A percentile compares a stretch with the other conserved stretches of the same genome.
phyloP scores from a whole-genome alignment of 2,888 invertebrate species.

The Epinotia bilunana region DNA sequence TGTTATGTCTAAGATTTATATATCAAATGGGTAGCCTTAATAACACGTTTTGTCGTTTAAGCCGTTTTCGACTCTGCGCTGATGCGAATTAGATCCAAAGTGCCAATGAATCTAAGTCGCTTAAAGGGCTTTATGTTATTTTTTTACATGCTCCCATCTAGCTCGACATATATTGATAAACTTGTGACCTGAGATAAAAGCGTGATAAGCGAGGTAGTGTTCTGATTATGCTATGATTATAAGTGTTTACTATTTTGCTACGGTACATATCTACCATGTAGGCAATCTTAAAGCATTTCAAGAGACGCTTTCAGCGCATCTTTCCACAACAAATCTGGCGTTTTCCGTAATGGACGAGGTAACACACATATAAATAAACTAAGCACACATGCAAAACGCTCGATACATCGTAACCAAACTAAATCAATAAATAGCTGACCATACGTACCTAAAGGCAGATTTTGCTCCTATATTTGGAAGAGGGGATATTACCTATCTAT shows the following conservation, averaged over 20 bases:
- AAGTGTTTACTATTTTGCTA: slow-evolving; percentile 21
- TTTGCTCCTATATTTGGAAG: too few relatives aligned
- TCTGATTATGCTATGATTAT: slow-evolving; percentile 5
- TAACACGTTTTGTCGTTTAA: background rate
- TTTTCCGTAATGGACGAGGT: too few relatives aligned
- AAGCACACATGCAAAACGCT: too few relatives aligned
- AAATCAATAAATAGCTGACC: too few relatives aligned
- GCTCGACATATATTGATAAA: slow-evolving; percentile 18
- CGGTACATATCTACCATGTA: too few relatives aligned
- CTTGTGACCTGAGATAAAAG: slow-evolving; percentile 20
- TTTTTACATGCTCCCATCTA: slow-evolving; percentile 16
- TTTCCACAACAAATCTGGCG: too few relatives aligned
- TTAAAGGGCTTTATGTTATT: background rate
- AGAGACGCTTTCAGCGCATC: too few relatives aligned
- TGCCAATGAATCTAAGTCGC: background rate
- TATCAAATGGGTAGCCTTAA: background rate
- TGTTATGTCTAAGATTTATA: slow-evolving; percentile 29
- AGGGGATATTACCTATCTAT: too few relatives aligned
- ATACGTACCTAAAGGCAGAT: too few relatives aligned
- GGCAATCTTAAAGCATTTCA: too few relatives aligned
- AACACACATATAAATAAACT: too few relatives aligned
- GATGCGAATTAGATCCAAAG: background rate
- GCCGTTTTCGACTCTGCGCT: background rate
- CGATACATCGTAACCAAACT: too few relatives aligned
- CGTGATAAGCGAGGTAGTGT: background rate